Conservation (phyloP, 2,888 invertebrate genomes). For the Pteria penguin region DNA sequence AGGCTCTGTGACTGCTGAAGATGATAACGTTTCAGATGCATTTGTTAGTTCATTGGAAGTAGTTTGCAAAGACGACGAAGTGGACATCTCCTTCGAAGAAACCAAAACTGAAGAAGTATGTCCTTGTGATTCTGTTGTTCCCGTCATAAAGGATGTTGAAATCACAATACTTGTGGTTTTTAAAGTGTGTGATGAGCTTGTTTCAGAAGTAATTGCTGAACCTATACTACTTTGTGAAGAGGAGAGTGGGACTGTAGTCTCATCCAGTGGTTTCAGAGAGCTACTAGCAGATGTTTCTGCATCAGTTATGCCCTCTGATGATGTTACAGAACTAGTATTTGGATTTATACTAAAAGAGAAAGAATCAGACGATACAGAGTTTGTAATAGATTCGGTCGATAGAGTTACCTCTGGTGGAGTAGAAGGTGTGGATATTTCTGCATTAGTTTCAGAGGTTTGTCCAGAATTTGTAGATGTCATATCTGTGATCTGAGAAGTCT, state of each 20-base stretch:
- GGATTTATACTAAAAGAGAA: not conserved
- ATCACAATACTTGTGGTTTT: not conserved
- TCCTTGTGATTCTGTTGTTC: no score
- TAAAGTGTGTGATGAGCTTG: not conserved
- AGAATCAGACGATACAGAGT: not conserved
- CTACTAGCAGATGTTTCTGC: no score
- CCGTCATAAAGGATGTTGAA: not conserved
- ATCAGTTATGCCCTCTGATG: not conserved
- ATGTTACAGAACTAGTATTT: not conserved
- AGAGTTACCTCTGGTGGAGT: no score
- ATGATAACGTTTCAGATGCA: no score
- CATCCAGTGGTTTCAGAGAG: not conserved
- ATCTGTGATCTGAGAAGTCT: not conserved
- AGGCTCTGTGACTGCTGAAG: no score
- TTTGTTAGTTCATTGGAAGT: no score
- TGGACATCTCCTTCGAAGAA: no score
- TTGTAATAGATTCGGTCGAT: conserved; percentile 1
- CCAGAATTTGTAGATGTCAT: not conserved
- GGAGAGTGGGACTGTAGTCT: no score
- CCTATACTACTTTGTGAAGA: no score
- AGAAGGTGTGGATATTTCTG: not conserved
- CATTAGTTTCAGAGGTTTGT: not conserved
- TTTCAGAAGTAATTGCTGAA: not conserved
- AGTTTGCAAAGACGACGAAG: no score
- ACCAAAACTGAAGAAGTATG: no score